Conservation (phyloP, 1,140 invertebrate species). For the Dinoponera quadriceps region DNA sequence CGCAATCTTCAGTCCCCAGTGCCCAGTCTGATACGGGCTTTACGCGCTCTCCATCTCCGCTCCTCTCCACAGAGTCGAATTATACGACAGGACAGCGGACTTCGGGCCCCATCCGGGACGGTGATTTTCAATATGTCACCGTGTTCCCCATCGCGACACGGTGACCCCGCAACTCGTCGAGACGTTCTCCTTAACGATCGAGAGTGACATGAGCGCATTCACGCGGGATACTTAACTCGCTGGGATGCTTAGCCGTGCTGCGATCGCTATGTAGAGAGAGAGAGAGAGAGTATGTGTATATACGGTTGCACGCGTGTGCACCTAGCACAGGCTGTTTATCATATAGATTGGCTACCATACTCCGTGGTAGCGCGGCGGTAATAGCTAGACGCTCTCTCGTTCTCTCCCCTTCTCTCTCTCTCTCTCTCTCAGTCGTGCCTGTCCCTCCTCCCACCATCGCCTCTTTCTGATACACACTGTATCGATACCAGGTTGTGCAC, state of each 20-base stretch:
- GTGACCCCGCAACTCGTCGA: constrained; percentile 24
- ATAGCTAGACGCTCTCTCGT: constrained; percentile 56
- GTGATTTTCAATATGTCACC: background rate
- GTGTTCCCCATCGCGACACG: constrained; percentile 19
- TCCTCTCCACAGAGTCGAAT: no score
- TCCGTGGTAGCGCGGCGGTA: constrained; percentile 63
- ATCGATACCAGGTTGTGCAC: constrained; percentile 50
- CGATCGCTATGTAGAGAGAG: constrained; percentile 17
- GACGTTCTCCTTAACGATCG: constrained; percentile 61
- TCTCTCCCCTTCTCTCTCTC: constrained; percentile 17
- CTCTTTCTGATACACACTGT: constrained; percentile 7
- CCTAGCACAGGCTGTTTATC: constrained; percentile 80
- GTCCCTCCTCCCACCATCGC: background rate
- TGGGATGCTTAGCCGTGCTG: constrained; percentile 1
- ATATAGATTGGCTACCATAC: constrained; percentile 81
- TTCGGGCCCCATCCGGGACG: no score
- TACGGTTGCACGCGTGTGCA: constrained; percentile 42
- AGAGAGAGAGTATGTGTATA: background rate
- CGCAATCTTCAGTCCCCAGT: no score
- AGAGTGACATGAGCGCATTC: constrained; percentile 68
- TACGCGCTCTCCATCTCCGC: no score
- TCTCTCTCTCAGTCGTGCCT: constrained; percentile 22
- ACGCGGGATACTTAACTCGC: background rate
- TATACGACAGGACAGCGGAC: no score
- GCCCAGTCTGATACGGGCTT: no score